Evolutionary conservation across 2,888 invertebrate species (phyloP), one percentile per base, ranked within the genome.

Genomic region (Noctua pronuba): DNA sequence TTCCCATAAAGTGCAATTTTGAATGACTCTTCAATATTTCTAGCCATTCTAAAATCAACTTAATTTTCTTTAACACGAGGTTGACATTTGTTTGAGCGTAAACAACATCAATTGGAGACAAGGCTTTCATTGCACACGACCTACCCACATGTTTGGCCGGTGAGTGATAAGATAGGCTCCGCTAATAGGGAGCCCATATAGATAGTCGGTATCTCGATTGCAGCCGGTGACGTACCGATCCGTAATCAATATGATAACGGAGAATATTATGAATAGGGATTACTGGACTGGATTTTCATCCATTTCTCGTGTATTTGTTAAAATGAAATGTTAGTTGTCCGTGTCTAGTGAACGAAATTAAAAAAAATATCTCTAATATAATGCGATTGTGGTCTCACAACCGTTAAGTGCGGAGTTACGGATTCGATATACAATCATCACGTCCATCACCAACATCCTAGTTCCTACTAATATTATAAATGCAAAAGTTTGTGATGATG

Each of bases 91-190:
- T 18, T n/a, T 65, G 8, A n/a, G n/a, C 1, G 28, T 58, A 62
- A 62, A 10, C 0, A 35, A 21, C 16, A 64, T 64, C 24, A 35
- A 64, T 16, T 6, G n/a, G 41, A 41, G n/a, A 65, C 41, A 18
- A 18, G n/a, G 65, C 4, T 65, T 65, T 8, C 3, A 41, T 62
- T 21, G 8, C 8, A 65, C 41, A 41, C n/a, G 38, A 64, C 71
- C 60, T 62, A 58, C 31, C 73, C 35, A 60, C 64, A 62, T 65
- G 67, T 38, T 46, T 18, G 41, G 10, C 6, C 8, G 46, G 13
- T 58, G 86, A 67, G 2, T 44, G 84, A 86, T 86, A 86, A 85
- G 73, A 75, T 70, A 75, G 13, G 35, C 52, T 35, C 46, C 18
- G n/a, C 31, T 65, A 70, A 58, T 70, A 77, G 69, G 74, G 75